These are phyloP conservation scores for Perognathus longimembris DNA, from an alignment of 2,113 vertebrate genomes.

Conservation along the genomic window DNA sequence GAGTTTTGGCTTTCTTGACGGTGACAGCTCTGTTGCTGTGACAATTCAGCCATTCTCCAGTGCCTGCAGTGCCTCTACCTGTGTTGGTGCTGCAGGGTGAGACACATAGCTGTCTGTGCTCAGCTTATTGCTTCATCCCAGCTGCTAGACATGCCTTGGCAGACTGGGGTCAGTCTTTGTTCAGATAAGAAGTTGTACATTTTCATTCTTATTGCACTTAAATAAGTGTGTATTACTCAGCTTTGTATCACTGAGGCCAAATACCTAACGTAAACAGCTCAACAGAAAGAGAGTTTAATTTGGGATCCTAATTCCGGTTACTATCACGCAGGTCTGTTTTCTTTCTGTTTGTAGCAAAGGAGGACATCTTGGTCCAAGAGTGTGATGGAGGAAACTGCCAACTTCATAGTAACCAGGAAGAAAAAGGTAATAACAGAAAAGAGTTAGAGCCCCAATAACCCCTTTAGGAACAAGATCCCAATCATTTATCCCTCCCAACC, in stretches of 20 bases:
- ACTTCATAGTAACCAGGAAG: not conserved
- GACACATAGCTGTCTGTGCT: not conserved
- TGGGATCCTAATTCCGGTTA: not conserved
- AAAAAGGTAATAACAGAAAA: not conserved
- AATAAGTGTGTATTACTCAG: not conserved
- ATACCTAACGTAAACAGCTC: too few relatives aligned
- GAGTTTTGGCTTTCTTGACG: not conserved
- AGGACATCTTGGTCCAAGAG: too few relatives aligned
- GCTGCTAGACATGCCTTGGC: not conserved
- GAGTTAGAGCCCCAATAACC: not conserved
- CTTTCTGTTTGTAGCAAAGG: not conserved
- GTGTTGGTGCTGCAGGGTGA: not conserved
- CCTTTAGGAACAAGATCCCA: not conserved
- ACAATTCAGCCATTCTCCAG: not conserved
- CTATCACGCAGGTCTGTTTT: too few relatives aligned
- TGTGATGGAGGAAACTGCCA: not conserved
- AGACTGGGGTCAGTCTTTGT: not conserved
- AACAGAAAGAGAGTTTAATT: not conserved
- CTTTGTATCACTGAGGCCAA: not conserved
- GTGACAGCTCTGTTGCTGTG: not conserved
- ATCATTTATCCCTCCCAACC: not conserved
- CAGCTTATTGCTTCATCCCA: not conserved
- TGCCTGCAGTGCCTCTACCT: not conserved
- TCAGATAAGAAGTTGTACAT: not conserved
- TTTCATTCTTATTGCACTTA: slow-evolving; percentile 7